Evolutionary conservation across 2,113 vertebrate species (phyloP).

Genomic region (Corydoras sp.): DNA sequence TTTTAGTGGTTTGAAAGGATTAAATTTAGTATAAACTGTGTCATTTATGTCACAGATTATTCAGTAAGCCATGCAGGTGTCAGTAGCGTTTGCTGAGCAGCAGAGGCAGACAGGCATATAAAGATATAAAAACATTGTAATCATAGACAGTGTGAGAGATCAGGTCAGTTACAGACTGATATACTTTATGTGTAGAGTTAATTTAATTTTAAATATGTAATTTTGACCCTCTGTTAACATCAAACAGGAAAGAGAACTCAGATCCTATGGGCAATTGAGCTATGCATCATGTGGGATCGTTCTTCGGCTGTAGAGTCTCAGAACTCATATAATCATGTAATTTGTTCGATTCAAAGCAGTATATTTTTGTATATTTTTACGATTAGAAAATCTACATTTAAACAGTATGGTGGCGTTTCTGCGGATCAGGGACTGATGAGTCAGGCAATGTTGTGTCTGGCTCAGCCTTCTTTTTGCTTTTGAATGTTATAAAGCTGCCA

Average conservation of each 20-base stretch:
- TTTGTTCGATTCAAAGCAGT: too few relatives aligned
- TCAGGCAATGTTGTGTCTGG: slow-evolving; percentile 15
- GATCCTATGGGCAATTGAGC: slow-evolving; percentile 63
- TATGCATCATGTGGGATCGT: slow-evolving; percentile 47
- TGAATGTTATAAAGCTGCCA: slow-evolving; percentile 17
- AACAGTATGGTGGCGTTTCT: slow-evolving; percentile 12
- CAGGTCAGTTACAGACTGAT: slow-evolving; percentile 64
- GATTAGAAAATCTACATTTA: slow-evolving; percentile 6
- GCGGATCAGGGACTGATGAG: slow-evolving; percentile 18
- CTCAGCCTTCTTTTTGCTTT: slow-evolving; percentile 6
- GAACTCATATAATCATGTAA: too few relatives aligned
- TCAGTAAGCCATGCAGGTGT: slow-evolving; percentile 5
- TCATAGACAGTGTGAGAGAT: slow-evolving; percentile 50
- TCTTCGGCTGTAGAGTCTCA: slow-evolving; percentile 11
- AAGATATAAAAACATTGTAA: slow-evolving; percentile 51
- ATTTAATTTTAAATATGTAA: slow-evolving; percentile 60
- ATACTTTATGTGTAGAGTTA: slow-evolving; percentile 61
- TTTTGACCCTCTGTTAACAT: slow-evolving; percentile 54
- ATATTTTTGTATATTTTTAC: too few relatives aligned
- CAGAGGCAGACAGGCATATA: slow-evolving; percentile 52
- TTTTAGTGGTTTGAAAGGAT: neutral
- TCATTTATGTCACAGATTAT: slow-evolving; percentile 9
- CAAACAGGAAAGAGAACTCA: slow-evolving; percentile 57
- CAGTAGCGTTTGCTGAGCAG: slow-evolving; percentile 22
- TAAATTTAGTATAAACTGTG: neutral